Evolutionary conservation across 2,113 vertebrate genomes (phyloP).

Genomic region (Pomatorhinus ruficollis): DNA sequence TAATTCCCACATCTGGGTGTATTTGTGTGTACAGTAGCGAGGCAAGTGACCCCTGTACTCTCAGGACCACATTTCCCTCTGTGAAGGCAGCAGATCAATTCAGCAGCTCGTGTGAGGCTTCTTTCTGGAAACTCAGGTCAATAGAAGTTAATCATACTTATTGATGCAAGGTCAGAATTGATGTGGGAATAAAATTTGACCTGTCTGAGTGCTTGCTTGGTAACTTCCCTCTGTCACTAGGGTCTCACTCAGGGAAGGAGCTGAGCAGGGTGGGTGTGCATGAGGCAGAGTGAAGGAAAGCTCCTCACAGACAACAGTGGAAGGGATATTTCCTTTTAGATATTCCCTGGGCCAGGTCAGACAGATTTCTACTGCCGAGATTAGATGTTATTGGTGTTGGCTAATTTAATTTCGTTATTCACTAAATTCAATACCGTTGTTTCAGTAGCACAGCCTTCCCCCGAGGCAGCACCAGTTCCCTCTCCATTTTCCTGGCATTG

Average conservation of each 20-base stretch:
- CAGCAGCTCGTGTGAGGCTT: not conserved
- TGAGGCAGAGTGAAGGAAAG: fast-evolving
- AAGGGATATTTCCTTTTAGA: not conserved
- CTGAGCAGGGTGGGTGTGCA: not conserved
- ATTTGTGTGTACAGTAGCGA: not conserved
- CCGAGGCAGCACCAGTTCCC: not conserved
- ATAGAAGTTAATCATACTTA: not conserved
- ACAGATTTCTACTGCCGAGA: not conserved
- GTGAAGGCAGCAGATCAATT: not conserved
- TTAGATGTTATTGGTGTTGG: not conserved
- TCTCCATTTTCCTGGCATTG: not conserved
- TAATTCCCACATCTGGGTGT: not conserved
- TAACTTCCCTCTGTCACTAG: not conserved
- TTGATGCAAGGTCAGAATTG: not conserved
- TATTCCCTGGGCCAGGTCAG: not conserved
- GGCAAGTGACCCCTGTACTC: not conserved
- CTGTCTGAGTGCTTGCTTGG: not conserved
- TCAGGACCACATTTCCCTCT: not conserved
- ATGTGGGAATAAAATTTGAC: not conserved
- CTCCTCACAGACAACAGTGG: not conserved
- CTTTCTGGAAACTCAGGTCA: not conserved
- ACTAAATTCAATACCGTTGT: not conserved
- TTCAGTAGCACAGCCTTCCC: not conserved
- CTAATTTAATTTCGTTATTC: not conserved
- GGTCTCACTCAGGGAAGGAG: fast-evolving